phyloP scores from a whole-genome alignment of 2,797 vertebrate species.

The Chiroxiphia lanceolata region DNA sequence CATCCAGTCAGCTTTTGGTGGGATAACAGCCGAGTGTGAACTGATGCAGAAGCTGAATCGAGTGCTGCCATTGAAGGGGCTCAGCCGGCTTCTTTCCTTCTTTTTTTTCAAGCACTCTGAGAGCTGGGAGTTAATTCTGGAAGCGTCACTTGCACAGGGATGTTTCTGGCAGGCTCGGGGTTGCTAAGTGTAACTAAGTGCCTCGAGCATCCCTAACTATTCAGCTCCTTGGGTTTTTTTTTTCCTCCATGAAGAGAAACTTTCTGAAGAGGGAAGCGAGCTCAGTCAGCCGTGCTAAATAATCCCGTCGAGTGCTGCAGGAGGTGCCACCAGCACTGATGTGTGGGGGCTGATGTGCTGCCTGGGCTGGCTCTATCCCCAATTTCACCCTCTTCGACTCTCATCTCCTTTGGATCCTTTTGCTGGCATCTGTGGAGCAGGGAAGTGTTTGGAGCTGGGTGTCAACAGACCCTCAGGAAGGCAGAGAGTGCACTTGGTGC shows the following conservation, averaged over 20 bases:
- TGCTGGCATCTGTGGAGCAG: not conserved
- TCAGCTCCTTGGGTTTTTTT: not conserved
- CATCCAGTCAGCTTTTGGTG: not conserved
- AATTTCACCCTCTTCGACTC: not conserved
- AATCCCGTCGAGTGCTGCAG: not conserved
- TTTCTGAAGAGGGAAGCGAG: conserved; percentile 27
- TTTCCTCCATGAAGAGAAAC: not conserved
- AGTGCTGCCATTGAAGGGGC: not conserved
- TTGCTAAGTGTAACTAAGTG: conserved; percentile 68
- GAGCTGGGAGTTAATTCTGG: conserved; percentile 59
- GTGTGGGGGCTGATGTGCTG: not conserved
- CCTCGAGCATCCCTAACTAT: conserved; percentile 45
- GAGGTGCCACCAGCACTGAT: not conserved
- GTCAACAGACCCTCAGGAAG: not conserved
- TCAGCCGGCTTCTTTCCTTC: not conserved
- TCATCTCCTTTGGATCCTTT: not conserved
- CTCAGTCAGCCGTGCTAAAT: conserved; percentile 3
- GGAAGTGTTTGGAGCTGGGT: not conserved
- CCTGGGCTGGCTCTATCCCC: not conserved
- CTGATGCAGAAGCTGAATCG: not conserved
- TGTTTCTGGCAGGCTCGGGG: conserved; percentile 42
- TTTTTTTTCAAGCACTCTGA: not conserved
- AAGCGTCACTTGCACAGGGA: conserved; percentile 29
- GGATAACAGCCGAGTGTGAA: not conserved
- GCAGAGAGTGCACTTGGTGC: not conserved